These are phyloP conservation scores for Gymnothorax javanicus DNA, from an alignment of 2,797 vertebrate genomes.

Conservation along the genomic window DNA sequence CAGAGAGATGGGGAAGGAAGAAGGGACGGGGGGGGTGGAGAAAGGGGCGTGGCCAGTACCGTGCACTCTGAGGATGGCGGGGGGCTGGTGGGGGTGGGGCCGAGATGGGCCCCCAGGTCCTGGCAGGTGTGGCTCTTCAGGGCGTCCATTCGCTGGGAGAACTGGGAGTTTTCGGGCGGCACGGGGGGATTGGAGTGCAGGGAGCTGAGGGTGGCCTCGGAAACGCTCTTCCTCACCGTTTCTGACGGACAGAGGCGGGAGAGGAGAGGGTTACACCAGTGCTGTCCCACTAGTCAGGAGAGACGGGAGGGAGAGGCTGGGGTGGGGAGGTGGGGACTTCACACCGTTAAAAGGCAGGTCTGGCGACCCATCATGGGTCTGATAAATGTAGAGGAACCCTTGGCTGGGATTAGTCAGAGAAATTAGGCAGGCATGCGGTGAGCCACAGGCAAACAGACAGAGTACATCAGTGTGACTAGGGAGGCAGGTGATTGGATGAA, in stretches of 20 bases:
- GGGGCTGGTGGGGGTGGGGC: slow-evolving; percentile 33
- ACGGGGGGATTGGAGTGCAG: slow-evolving; percentile 65
- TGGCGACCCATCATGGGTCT: background rate
- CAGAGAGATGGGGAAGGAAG: no score
- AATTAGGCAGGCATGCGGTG: background rate
- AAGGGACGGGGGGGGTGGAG: background rate
- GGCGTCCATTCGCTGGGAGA: slow-evolving; percentile 65
- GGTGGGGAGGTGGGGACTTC: background rate
- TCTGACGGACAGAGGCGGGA: slow-evolving; percentile 57
- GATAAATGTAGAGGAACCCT: background rate
- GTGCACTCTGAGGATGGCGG: slow-evolving; percentile 55
- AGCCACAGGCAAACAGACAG: background rate
- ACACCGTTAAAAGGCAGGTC: background rate
- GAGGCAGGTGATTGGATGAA: slow-evolving; percentile 23
- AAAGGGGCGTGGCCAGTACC: slow-evolving; percentile 52
- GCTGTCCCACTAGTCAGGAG: background rate
- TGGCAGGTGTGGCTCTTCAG: slow-evolving; percentile 80
- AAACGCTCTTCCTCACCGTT: slow-evolving; percentile 80
- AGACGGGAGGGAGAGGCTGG: slow-evolving; percentile 33
- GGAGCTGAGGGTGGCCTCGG: slow-evolving; percentile 74
- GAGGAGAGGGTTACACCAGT: background rate
- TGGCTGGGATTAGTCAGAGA: background rate
- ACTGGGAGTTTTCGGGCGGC: slow-evolving; percentile 39
- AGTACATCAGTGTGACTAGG: slow-evolving; percentile 27
- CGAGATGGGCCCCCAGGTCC: slow-evolving; percentile 67